Base-by-base conservation (phyloP, 2,797 vertebrate genomes). In the Microctenopoma stevenorrisi region DNA sequence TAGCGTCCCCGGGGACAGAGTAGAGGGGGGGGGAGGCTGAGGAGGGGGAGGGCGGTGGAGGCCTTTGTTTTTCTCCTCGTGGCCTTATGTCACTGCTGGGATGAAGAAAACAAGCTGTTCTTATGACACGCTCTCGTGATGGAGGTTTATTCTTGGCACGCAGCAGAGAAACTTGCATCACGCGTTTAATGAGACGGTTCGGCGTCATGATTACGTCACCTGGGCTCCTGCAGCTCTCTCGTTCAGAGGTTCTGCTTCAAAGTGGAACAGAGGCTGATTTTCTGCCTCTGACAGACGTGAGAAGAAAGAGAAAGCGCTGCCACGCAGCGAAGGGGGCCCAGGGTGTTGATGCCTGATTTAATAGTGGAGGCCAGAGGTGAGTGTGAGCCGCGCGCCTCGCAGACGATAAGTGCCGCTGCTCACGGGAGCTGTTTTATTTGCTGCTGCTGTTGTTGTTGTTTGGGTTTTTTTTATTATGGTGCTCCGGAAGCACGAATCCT, bases 321-420 rank as follows among this genome's bases (percentile, higher is more conserved):
- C 64, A 16, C 8, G 5, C 0, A 1, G 22, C 79, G 85, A 80
- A 81, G 77, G 49, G 5, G 62, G 64, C 54, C 57, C 48, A 13
- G 58, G 74, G 76, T 90, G 91, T 88, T 88, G 88, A 83, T 81
- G 78, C 63, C 82, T 86, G 79, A 89, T 90, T 89, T 90, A 92
- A 91, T 91, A 81, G 89, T 89, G 57, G 26, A 72, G 90, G 86
- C 76, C 91, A 89, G 78, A 92, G 90, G 91, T 75, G 79, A 92
- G 77, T 73, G 89, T 90, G 90, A 87, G 89, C 87, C 74, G 79
- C 78, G 86, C 79, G 79, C 87, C 83, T 90, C 71, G 14, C 74
- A 84, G 68, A 78, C 89, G 89, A 89, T 90, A 91, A 87, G 84
- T 79, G 83, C 78, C 49, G 18, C 82, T 87, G 88, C 88, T 88